Conservation (phyloP, 2,888 invertebrate genomes). For the Hypomecis punctinalis region DNA sequence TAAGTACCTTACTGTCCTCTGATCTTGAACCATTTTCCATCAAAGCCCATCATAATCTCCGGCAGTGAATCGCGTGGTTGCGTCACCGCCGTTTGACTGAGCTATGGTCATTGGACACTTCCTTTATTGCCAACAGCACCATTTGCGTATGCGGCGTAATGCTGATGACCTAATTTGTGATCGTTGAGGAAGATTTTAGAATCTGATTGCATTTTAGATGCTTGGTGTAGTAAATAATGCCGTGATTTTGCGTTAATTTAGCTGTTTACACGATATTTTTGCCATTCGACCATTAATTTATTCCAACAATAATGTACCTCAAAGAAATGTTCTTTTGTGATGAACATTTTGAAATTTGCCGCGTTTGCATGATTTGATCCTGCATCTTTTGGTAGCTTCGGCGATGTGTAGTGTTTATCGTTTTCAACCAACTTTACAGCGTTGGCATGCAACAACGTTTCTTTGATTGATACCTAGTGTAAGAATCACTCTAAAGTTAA, state of each 20-base stretch:
- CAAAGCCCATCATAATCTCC: slow-evolving; percentile 14
- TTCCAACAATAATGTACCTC: too few species aligned
- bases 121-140: slow-evolving; percentile 48
- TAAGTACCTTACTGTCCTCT: not conserved
- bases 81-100: slow-evolving; percentile 57
- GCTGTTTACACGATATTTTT: not conserved
- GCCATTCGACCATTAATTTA: too few species aligned
- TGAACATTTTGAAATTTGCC: too few species aligned
- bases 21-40: slow-evolving; percentile 21
- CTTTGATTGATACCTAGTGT: too few species aligned
- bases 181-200: slow-evolving; percentile 4
- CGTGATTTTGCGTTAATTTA: not conserved
- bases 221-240: not conserved
- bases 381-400: too few species aligned
- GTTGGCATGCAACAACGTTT: too few species aligned
- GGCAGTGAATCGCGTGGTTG: slow-evolving; percentile 34
- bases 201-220: slow-evolving; percentile 7
- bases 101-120: slow-evolving; percentile 63
- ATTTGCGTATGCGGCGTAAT: slow-evolving; percentile 46
- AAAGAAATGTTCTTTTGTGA: too few species aligned
- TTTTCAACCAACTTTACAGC: too few species aligned
- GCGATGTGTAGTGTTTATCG: too few species aligned
- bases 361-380: too few species aligned
- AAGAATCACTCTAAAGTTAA: too few species aligned
- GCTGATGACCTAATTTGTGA: slow-evolving; percentile 32